Conservation (phyloP, 1,140 invertebrate species). For the Cydia strobilella region DNA sequence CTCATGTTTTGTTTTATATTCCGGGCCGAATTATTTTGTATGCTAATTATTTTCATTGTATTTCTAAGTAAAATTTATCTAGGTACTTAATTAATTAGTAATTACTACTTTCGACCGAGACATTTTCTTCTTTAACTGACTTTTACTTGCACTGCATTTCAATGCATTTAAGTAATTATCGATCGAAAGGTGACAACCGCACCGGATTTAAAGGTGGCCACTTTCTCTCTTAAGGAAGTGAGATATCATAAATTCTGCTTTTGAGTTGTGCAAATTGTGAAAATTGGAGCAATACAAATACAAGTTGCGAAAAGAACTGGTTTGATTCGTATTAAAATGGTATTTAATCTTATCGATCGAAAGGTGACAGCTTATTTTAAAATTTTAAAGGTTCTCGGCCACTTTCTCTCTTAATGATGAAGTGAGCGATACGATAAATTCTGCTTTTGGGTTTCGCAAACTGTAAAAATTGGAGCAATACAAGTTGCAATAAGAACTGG, state of each 20-base stretch:
- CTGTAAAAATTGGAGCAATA: background rate
- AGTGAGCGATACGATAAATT: background rate
- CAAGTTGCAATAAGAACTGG: background rate
- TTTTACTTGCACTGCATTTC: background rate
- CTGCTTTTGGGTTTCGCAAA: background rate
- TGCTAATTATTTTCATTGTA: too few relatives aligned
- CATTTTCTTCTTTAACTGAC: background rate
- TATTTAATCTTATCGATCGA: background rate
- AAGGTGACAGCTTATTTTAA: too few relatives aligned
- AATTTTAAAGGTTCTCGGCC: background rate
- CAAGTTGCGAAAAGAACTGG: background rate
- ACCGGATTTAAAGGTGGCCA: background rate
- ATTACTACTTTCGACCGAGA: too few relatives aligned
- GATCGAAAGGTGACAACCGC: background rate
- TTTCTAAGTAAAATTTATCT: too few relatives aligned
- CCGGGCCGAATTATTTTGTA: too few relatives aligned
- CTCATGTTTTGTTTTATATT: too few relatives aligned
- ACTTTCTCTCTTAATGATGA: background rate
- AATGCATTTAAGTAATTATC: background rate
- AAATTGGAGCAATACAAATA: slow-evolving; percentile 1
- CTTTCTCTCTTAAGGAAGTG: background rate
- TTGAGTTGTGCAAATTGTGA: background rate
- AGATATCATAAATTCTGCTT: background rate
- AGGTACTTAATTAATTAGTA: too few relatives aligned
- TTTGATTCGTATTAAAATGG: background rate